Percentiles rank a stretch among this genome's conserved stretches.
phyloP scores from a whole-genome alignment of 2,797 vertebrate genomes.

The Phataginus tetradactyla region DNA sequence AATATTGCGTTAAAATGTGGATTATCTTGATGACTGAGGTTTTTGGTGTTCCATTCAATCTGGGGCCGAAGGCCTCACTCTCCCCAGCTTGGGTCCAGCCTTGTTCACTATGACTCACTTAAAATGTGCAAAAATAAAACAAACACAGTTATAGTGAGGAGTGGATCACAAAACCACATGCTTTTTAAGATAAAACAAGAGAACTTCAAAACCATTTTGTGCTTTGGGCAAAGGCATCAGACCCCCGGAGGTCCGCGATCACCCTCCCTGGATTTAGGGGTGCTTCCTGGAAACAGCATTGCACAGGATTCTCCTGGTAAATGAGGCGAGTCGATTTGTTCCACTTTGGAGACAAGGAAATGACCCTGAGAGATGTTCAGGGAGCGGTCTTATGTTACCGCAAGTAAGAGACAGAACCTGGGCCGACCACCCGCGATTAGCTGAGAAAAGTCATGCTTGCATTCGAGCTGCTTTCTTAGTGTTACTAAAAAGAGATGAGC shows the following conservation, averaged over 20 bases:
- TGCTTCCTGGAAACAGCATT: neutral
- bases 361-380: neutral
- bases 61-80: neutral
- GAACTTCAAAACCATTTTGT: neutral
- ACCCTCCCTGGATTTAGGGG: neutral
- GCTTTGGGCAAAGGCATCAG: neutral
- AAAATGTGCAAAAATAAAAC: neutral
- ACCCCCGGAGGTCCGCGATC: neutral
- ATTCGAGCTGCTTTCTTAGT: neutral
- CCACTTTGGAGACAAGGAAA: neutral
- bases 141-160: neutral
- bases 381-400: fast-evolving
- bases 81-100: neutral
- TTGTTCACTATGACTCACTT: neutral
- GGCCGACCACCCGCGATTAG: fast-evolving
- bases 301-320: neutral
- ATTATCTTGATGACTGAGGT: neutral
- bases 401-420: neutral
- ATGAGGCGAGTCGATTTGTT: neutral
- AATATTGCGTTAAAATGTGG: neutral
- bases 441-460: neutral
- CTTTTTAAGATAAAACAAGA: neutral
- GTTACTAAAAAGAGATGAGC: neutral
- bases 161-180: neutral
- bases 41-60: neutral